Evolutionary conservation across 1,140 invertebrate genomes (phyloP).

Genomic region (Drosophila rhopaloa): DNA sequence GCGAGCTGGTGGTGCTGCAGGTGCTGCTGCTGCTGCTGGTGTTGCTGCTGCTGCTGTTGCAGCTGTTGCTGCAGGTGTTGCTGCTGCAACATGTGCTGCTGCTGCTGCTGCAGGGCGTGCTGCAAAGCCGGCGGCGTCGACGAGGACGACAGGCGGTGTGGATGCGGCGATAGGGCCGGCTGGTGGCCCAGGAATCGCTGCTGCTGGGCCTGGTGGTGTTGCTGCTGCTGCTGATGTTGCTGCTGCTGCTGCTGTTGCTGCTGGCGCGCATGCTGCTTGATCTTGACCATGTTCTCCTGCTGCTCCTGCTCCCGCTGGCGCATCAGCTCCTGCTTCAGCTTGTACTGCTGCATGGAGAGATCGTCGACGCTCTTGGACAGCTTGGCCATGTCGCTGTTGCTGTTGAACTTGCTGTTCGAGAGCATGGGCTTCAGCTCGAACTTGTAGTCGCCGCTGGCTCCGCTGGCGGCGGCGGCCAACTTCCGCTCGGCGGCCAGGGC

Average conservation of each 20-base stretch:
- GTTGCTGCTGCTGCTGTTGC: slow-evolving; percentile 57
- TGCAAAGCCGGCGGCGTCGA: slow-evolving; percentile 70
- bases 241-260: slow-evolving; percentile 73
- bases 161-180: slow-evolving; percentile 67
- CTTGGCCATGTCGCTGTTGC: slow-evolving; percentile 75
- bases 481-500: slow-evolving; percentile 71
- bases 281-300: slow-evolving; percentile 81
- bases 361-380: slow-evolving; percentile 81
- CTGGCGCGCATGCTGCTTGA: slow-evolving; percentile 77
- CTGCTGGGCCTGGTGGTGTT: slow-evolving; percentile 51
- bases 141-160: slow-evolving; percentile 62
- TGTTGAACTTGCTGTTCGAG: slow-evolving; percentile 75
- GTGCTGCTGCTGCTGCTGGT: slow-evolving; percentile 64
- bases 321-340: slow-evolving; percentile 70
- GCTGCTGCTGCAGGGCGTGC: slow-evolving; percentile 73
- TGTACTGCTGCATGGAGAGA: slow-evolving; percentile 77
- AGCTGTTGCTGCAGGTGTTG: slow-evolving; percentile 57
- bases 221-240: slow-evolving; percentile 64
- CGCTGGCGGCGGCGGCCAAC: slow-evolving; percentile 67
- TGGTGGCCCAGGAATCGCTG: slow-evolving; percentile 65
- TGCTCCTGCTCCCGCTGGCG: slow-evolving; percentile 75
- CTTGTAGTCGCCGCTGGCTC: slow-evolving; percentile 64
- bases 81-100: slow-evolving; percentile 64
- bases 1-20: slow-evolving; percentile 69
- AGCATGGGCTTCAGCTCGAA: slow-evolving; percentile 80